Conservation (phyloP, 1,140 invertebrate species). For the Octopus sinensis region DNA sequence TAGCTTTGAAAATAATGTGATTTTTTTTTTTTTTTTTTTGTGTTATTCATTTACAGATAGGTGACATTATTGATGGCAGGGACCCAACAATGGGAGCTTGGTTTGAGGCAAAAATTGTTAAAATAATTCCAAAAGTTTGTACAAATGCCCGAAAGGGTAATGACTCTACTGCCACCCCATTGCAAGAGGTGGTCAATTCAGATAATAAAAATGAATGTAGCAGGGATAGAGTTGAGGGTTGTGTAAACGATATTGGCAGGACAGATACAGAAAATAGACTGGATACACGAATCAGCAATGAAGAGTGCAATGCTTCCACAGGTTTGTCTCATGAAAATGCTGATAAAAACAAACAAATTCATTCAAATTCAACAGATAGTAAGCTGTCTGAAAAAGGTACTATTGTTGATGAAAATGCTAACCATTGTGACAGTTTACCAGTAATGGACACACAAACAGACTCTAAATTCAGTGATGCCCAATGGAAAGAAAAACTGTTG, state of each 20-base stretch:
- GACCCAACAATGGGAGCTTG: slow-evolving; percentile 59
- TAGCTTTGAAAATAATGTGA: too few species aligned
- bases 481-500: slow-evolving; percentile 13
- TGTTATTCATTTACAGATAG: slow-evolving; percentile 56
- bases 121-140: slow-evolving; percentile 33
- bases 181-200: not conserved
- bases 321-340: too few species aligned
- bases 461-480: not conserved
- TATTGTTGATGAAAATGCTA: slow-evolving; percentile 3
- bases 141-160: not conserved
- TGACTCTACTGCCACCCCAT: not conserved
- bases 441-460: not conserved
- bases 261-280: not conserved
- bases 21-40: not conserved
- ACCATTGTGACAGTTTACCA: not conserved
- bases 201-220: not conserved
- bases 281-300: not conserved
- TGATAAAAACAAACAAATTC: not conserved
- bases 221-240: not conserved
- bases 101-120: slow-evolving; percentile 60
- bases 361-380: not conserved
- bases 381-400: not conserved
- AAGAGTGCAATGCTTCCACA: not conserved
- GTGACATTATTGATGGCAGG: slow-evolving; percentile 71
- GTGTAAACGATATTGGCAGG: too few species aligned